Conservation (phyloP, 2,888 invertebrate genomes). For the Oligia strigilis region DNA sequence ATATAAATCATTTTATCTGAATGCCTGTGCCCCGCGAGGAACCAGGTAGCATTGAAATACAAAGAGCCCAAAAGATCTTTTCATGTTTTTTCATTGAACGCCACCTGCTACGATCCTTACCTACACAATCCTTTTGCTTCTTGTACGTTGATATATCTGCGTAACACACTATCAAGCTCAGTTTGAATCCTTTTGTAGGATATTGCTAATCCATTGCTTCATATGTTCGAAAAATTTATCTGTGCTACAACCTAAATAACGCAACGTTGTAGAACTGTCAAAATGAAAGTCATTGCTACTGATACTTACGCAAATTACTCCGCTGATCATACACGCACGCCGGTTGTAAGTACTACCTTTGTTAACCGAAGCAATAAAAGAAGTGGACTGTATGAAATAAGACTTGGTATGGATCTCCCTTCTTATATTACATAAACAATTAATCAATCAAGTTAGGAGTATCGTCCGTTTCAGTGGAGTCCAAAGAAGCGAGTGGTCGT, state of each 20-base stretch:
- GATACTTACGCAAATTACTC: neutral
- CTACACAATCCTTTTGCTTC: neutral
- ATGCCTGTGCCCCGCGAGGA: neutral
- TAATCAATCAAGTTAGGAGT: neutral
- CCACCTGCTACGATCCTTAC: neutral
- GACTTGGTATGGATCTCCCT: neutral
- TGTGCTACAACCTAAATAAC: neutral
- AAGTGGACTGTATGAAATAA: neutral
- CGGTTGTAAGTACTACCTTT: neutral
- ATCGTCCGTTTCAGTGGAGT: neutral
- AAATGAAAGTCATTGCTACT: neutral
- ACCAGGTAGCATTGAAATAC: neutral
- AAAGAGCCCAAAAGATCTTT: neutral
- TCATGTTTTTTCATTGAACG: neutral
- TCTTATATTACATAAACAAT: neutral
- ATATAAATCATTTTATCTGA: slow-evolving; percentile 13
- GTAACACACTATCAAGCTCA: neutral
- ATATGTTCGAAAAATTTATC: no score
- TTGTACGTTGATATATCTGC: neutral
- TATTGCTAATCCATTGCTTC: neutral
- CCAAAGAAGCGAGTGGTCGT: neutral
- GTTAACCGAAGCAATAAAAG: neutral
- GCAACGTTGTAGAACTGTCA: neutral
- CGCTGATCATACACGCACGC: no score
- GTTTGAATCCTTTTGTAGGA: neutral